These are phyloP conservation scores for Lagopus muta DNA, from an alignment of 2,113 vertebrate genomes.

Conservation along the genomic window DNA sequence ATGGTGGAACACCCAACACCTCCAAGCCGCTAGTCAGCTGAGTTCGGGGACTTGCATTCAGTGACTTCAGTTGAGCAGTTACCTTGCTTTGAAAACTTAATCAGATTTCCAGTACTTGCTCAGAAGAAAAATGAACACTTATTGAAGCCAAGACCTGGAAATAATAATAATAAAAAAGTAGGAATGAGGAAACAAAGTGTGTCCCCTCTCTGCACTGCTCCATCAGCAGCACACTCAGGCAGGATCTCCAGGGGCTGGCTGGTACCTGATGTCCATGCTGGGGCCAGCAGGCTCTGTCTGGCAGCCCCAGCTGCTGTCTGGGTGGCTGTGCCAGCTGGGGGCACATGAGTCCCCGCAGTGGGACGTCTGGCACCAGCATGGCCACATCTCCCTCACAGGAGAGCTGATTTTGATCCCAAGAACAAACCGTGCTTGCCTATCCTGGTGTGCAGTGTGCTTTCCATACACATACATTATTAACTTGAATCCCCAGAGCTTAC, in stretches of 20 bases:
- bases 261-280: neutral
- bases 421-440: neutral
- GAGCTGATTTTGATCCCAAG: neutral
- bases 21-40: neutral
- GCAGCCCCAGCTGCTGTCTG: conserved; percentile 8
- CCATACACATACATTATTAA: fast-evolving
- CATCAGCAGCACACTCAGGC: neutral
- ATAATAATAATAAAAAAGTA: too few relatives aligned
- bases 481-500: neutral
- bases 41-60: neutral
- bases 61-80: neutral
- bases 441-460: neutral
- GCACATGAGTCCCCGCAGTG: neutral
- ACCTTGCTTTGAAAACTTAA: neutral
- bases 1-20: neutral
- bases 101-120: too few relatives aligned
- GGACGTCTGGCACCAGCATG: neutral
- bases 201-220: neutral
- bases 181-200: neutral
- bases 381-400: neutral
- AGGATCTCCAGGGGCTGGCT: neutral
- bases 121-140: neutral
- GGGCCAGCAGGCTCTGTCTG: neutral
- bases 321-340: neutral
- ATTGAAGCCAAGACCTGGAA: neutral